Evolutionary conservation across 1,140 invertebrate species (phyloP).

Genomic region (Grapholita molesta): DNA sequence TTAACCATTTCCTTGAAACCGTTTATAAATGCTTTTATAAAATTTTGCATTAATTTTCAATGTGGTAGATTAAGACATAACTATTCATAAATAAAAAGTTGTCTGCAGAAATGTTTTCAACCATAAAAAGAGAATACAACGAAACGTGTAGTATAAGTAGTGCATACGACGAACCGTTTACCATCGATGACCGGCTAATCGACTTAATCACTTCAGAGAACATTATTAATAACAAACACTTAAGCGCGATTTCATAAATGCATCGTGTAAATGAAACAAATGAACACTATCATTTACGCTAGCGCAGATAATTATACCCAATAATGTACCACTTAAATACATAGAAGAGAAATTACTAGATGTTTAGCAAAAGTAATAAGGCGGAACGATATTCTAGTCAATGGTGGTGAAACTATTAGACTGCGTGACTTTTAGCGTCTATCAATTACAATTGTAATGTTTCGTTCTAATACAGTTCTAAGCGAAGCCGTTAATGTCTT

Average conservation of each 20-base stretch:
- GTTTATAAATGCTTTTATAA: not conserved
- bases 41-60: not conserved
- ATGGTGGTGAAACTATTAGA: not conserved
- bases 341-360: not conserved
- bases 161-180: not conserved
- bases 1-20: not conserved
- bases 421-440: not conserved
- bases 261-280: not conserved
- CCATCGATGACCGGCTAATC: not conserved
- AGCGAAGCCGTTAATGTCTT: not conserved
- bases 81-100: not conserved
- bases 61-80: not conserved
- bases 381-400: not conserved
- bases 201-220: not conserved
- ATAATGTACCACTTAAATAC: not conserved
- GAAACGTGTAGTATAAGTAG: not conserved
- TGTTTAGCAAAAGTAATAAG: not conserved
- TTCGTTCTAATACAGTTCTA: not conserved
- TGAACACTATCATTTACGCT: not conserved
- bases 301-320: not conserved
- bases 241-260: not conserved
- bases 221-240: not conserved
- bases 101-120: not conserved
- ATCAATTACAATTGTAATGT: not conserved
- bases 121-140: not conserved